Base-by-base conservation (phyloP, 2,888 invertebrate genomes). In the Drosophila algonquin region DNA sequence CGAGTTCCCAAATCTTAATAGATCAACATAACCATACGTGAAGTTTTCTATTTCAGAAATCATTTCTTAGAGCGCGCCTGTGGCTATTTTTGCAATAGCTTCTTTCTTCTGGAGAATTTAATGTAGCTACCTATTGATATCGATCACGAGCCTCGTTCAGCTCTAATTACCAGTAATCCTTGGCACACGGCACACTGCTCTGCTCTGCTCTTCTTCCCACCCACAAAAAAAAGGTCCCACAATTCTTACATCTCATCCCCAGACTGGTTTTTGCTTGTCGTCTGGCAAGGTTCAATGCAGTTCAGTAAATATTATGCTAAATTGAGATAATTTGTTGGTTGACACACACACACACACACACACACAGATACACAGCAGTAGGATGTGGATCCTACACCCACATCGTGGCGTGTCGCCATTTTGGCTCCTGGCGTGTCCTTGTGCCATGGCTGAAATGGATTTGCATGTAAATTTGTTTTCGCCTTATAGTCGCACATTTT, bases 261-360 rank as follows among this genome's bases (percentile, higher is more conserved):
- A 24, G n/a, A 12, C 27, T 21, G 21, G n/a, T 5, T 56, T 48
- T 16, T 55, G 27, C 51, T 27, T 53, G 50, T 30, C 53, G 67
- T 48, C 51, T 32, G 69, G 63, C 53, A 56, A 69, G 76, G 70
- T 87, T 87, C 81, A 87, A 87, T 87, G 85, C 87, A 83, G 87
- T 83, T 87, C 85, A 74, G 87, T 81, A 83, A 87, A 83, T 87
- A 87, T 83, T 83, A 83, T 83, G 83, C 82, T 83, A 83, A 83
- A 83, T 83, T 87, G 83, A 83, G 83, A 83, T 84, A 83, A 83
- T 87, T 83, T 83, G 85, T 83, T 87, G 87, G 75, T 79, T 74
- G 84, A 73, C 81, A 81, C 74, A 74, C 67, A 51, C 52, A 45
- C 55, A 55, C 71, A 54, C 21, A 14, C 35, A 40, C 24, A 51